These are phyloP conservation scores for Hemiscyllium ocellatum DNA, from an alignment of 2,113 vertebrate species.

Conservation along the genomic window DNA sequence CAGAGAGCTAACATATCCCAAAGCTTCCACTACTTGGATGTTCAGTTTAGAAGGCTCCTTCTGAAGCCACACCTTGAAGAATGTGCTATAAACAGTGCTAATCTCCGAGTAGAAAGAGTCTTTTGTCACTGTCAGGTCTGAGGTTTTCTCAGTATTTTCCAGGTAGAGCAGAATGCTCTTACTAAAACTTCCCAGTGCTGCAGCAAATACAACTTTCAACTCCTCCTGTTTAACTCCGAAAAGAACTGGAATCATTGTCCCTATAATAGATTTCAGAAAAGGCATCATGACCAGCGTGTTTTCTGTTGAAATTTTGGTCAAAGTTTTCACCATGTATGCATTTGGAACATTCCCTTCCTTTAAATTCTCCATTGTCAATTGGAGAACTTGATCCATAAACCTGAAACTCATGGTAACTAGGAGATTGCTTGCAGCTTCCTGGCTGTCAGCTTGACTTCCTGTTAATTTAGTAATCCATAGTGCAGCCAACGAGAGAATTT, in stretches of 20 bases:
- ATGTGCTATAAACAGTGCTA: constrained; percentile 69
- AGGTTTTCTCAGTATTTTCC: constrained; percentile 82
- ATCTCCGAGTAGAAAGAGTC: constrained; percentile 80
- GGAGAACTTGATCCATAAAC: constrained; percentile 82
- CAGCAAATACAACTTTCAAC: constrained; percentile 75
- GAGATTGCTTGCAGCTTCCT: constrained; percentile 77
- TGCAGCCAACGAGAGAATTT: constrained; percentile 74
- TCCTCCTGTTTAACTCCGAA: constrained; percentile 75
- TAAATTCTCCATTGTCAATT: constrained; percentile 77
- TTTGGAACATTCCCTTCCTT: constrained; percentile 80
- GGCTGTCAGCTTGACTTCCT: constrained; percentile 77
- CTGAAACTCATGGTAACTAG: constrained; percentile 77
- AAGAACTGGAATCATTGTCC: constrained; percentile 87
- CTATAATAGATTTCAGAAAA: constrained; percentile 81
- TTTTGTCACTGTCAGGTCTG: constrained; percentile 81
- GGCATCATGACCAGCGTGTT: constrained; percentile 92
- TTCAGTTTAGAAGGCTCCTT: constrained; percentile 63
- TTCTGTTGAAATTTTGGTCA: constrained; percentile 72
- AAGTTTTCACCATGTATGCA: constrained; percentile 72
- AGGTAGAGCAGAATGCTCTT: constrained; percentile 83
- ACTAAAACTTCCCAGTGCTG: constrained; percentile 81
- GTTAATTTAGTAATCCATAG: constrained; percentile 84
- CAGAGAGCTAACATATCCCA: constrained; percentile 80
- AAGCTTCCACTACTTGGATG: constrained; percentile 73
- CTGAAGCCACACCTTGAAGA: constrained; percentile 79